phyloP scores from a whole-genome alignment of 2,888 invertebrate species.

The Syrphus vitripennis region DNA sequence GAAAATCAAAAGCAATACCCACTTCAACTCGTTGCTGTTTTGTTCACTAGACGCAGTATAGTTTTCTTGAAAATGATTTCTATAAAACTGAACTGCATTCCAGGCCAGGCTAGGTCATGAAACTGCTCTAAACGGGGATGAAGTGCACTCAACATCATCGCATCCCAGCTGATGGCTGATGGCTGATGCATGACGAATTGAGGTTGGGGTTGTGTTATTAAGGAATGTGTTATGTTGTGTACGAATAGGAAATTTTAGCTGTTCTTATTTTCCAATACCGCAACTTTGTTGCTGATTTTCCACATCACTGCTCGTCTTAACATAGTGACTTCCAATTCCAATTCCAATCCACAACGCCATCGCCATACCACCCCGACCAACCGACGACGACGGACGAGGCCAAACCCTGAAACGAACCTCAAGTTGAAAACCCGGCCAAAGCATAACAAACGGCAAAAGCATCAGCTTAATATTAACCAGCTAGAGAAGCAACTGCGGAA shows the following conservation, averaged over 20 bases:
- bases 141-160: slow-evolving; percentile 38
- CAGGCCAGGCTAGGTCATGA: slow-evolving; percentile 17
- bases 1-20: slow-evolving; percentile 43
- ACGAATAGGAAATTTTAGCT: not conserved
- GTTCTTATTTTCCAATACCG: slow-evolving; percentile 62
- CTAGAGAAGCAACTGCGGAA: slow-evolving; percentile 46
- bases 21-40: not conserved
- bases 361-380: no score
- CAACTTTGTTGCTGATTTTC: slow-evolving; percentile 70
- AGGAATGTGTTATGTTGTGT: not conserved
- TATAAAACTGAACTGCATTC: slow-evolving; percentile 55
- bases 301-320: slow-evolving; percentile 46
- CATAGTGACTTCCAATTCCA: slow-evolving; percentile 32
- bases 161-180: not conserved
- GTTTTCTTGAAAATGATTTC: slow-evolving; percentile 8
- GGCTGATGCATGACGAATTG: slow-evolving; percentile 61
- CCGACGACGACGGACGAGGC: no score
- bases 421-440: not conserved
- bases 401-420: not conserved
- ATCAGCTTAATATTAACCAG: slow-evolving; percentile 12
- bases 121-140: not conserved
- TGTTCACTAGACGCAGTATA: slow-evolving; percentile 9
- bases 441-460: slow-evolving; percentile 27
- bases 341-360: not conserved
- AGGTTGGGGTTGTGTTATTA: slow-evolving; percentile 24